These are phyloP conservation scores for Apodemus speciosus DNA, from an alignment of 2,113 vertebrate genomes.

Conservation along the genomic window DNA sequence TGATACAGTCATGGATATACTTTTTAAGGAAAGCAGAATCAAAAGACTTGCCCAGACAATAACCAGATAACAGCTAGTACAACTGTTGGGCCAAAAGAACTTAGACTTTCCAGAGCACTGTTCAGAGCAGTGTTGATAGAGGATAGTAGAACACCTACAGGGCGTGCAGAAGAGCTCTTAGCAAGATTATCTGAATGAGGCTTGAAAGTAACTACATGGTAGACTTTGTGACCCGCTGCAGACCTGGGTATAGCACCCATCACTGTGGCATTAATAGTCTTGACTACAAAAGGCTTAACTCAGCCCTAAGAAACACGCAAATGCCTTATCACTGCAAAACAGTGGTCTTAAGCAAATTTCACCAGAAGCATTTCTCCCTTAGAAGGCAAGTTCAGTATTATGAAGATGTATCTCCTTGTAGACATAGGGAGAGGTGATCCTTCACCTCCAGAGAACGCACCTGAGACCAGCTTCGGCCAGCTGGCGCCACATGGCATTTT, in stretches of 20 bases:
- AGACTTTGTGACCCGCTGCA: slow-evolving; percentile 39
- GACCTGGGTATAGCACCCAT: slow-evolving; percentile 69
- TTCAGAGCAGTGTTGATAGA: slow-evolving; percentile 56
- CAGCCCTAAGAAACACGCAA: slow-evolving; percentile 47
- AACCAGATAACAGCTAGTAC: slow-evolving; percentile 66
- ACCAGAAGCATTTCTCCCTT: slow-evolving; percentile 69
- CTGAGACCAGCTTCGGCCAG: neutral
- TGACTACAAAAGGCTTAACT: slow-evolving; percentile 29
- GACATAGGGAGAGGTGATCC: neutral
- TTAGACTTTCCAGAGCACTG: slow-evolving; percentile 63
- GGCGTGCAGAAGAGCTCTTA: slow-evolving; percentile 50
- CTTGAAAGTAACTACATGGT: slow-evolving; percentile 58
- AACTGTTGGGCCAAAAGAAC: slow-evolving; percentile 61
- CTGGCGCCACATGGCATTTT: accelerated
- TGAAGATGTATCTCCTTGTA: neutral
- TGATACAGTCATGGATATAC: slow-evolving; percentile 27
- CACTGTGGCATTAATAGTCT: slow-evolving; percentile 54
- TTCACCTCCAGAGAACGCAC: neutral
- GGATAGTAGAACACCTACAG: slow-evolving; percentile 43
- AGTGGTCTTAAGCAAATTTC: slow-evolving; percentile 76
- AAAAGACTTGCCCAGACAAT: slow-evolving; percentile 68
- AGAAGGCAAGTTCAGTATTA: neutral
- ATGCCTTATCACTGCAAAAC: slow-evolving; percentile 63
- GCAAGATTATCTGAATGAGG: slow-evolving; percentile 65
- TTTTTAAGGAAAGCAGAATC: slow-evolving; percentile 65